phyloP scores from a whole-genome alignment of 2,113 vertebrate species.

The Solenodon paradoxus region DNA sequence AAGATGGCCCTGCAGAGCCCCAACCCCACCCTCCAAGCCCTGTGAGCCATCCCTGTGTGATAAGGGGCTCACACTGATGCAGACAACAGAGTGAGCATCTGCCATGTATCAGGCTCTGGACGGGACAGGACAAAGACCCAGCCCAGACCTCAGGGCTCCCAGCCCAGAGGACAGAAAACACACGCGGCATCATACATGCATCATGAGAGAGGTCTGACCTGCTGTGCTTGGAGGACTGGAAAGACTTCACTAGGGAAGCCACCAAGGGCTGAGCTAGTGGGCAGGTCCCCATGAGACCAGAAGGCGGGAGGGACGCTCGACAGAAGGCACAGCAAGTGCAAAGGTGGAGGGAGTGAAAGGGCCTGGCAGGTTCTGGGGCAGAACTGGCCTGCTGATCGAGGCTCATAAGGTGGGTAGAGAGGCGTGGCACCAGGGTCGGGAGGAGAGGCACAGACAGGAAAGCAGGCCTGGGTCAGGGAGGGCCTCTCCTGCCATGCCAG shows the following conservation, averaged over 20 bases:
- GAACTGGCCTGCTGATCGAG: no score
- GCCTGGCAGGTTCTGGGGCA: background rate
- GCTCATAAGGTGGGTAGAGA: background rate
- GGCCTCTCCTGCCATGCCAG: background rate
- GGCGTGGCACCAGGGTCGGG: background rate
- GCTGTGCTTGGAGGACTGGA: rapidly evolving
- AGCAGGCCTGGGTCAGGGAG: background rate
- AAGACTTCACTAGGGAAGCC: background rate
- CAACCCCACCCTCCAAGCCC: background rate
- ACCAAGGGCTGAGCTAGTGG: background rate
- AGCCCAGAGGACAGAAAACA: background rate
- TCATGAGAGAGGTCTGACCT: background rate
- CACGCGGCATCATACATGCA: background rate
- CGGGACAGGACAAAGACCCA: background rate
- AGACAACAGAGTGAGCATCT: background rate
- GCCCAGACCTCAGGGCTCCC: background rate
- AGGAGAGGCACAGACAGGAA: background rate
- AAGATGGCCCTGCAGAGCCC: background rate
- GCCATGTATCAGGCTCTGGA: background rate
- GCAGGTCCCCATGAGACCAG: background rate
- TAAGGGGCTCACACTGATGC: background rate
- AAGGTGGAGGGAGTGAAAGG: background rate
- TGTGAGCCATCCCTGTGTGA: background rate
- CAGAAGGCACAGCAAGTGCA: background rate
- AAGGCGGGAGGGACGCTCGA: background rate